Conservation (phyloP, 2,888 invertebrate genomes). For the Rhamphomyia laevipes region DNA sequence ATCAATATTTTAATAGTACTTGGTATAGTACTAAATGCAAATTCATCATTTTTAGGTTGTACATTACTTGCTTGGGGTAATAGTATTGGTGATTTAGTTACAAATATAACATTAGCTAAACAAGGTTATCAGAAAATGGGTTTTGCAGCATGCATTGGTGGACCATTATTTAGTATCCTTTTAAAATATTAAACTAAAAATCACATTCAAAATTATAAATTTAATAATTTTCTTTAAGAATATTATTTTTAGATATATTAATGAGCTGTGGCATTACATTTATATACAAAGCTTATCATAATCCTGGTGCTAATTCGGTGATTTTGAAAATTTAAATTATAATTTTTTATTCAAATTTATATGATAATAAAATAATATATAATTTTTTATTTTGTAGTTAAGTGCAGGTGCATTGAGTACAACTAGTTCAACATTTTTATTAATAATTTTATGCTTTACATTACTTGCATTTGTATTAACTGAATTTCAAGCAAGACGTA, state of each 20-base stretch:
- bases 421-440: constrained; percentile 20
- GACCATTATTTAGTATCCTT: constrained; percentile 49
- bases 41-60: constrained; percentile 48
- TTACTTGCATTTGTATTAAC: background rate
- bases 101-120: constrained; percentile 47
- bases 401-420: constrained; percentile 21
- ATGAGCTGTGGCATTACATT: constrained; percentile 16
- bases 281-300: constrained; percentile 9
- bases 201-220: background rate
- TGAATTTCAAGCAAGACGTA: background rate
- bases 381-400: constrained; percentile 10
- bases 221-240: background rate
- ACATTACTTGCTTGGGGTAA: constrained; percentile 56
- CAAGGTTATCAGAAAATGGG: constrained; percentile 54
- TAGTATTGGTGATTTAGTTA: constrained; percentile 41
- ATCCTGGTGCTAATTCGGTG: background rate
- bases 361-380: background rate
- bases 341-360: constrained; percentile 2
- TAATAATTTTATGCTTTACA: constrained; percentile 11
- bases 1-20: constrained; percentile 43
- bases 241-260: constrained; percentile 13
- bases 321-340: too few species aligned
- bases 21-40: constrained; percentile 45
- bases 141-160: constrained; percentile 54
- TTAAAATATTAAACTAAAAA: background rate